A percentile compares a stretch with the other conserved stretches of the same genome.
These are phyloP conservation scores for Telmatochromis sp. DNA, from an alignment of 2,113 vertebrate genomes.

Conservation along the genomic window DNA sequence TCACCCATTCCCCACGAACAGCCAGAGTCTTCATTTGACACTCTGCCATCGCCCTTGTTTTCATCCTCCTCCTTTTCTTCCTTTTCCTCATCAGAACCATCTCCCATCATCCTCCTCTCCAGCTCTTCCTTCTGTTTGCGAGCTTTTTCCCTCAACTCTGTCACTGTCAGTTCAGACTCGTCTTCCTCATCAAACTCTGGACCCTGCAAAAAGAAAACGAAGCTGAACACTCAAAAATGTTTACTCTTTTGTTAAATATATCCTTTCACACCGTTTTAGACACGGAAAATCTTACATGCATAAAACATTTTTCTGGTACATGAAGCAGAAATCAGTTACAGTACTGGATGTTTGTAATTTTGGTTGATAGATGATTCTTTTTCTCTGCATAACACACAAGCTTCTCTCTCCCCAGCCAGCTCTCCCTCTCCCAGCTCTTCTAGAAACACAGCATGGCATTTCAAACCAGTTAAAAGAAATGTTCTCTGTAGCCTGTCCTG, in stretches of 20 bases:
- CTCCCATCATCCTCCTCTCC: constrained; percentile 90
- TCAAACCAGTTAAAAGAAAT: background rate
- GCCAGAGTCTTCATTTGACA: constrained; percentile 73
- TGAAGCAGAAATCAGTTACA: background rate
- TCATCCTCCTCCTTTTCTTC: constrained; percentile 45
- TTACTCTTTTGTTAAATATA: background rate
- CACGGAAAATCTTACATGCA: background rate
- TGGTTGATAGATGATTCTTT: background rate
- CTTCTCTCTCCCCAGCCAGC: background rate
- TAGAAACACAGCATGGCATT: background rate
- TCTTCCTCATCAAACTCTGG: constrained; percentile 89
- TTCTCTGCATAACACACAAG: background rate
- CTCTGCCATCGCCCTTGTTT: constrained; percentile 6
- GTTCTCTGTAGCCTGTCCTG: background rate
- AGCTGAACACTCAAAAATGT: background rate
- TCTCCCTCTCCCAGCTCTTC: background rate
- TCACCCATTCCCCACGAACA: constrained; percentile 96
- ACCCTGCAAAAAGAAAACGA: constrained; percentile 69
- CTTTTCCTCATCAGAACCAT: constrained; percentile 81
- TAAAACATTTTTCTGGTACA: background rate
- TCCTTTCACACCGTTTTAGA: background rate
- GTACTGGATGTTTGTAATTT: background rate
- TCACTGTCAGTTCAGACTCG: constrained; percentile 88
- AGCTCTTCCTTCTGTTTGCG: constrained; percentile 79
- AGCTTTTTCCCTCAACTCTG: constrained; percentile 81